Conservation (phyloP, 2,797 vertebrate genomes). For the Emys orbicularis region DNA sequence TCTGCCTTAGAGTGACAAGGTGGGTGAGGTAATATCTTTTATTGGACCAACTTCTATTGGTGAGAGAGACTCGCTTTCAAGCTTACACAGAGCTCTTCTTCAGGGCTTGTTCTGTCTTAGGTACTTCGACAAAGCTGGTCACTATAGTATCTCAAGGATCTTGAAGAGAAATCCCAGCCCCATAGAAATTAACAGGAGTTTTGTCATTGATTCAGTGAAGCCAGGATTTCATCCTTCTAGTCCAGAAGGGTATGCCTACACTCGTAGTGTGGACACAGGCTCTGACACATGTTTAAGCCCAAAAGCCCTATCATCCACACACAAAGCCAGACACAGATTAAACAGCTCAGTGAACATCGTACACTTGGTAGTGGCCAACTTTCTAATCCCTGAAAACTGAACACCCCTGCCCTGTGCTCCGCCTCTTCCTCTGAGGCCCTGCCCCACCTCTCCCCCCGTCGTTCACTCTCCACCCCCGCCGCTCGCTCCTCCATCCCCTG, state of each 20-base stretch:
- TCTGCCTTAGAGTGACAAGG: neutral
- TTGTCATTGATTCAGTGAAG: accelerated
- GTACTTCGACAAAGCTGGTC: neutral
- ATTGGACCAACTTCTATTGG: neutral
- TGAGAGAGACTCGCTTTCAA: neutral
- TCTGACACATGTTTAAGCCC: neutral
- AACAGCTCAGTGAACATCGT: neutral
- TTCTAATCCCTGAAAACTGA: too few relatives aligned
- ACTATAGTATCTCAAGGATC: neutral
- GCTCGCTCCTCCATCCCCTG: too few relatives aligned
- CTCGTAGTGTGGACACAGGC: neutral
- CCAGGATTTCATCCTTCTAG: accelerated
- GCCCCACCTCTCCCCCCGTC: too few relatives aligned
- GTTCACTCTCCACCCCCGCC: too few relatives aligned
- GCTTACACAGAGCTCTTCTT: neutral
- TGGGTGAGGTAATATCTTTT: neutral
- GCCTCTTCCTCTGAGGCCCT: too few relatives aligned
- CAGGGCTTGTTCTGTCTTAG: neutral
- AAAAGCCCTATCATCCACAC: too few relatives aligned
- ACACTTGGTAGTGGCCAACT: accelerated
- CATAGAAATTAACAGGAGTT: neutral
- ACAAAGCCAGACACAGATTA: neutral
- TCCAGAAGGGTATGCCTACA: neutral
- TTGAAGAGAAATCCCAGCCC: neutral
- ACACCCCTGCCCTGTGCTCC: neutral